Base-by-base conservation (phyloP, 2,113 vertebrate species). In the Oreochromis niloticus region DNA sequence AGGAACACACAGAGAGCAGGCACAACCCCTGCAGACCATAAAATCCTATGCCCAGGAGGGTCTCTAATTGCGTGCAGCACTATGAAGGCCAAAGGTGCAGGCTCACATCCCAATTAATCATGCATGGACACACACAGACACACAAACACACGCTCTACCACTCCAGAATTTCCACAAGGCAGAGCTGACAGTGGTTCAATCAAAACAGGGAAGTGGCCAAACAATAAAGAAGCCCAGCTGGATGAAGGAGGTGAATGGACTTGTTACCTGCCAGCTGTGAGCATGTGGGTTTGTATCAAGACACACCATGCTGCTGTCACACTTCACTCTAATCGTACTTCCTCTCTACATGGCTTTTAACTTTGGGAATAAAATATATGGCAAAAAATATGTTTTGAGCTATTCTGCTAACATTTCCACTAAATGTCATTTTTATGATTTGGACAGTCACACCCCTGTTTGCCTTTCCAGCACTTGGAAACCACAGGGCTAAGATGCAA, bases 1-100 rank as follows among this genome's bases (percentile, higher is more conserved):
- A 61, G 88, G 92, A 94, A 95, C 94, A 94, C 95, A 95, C 93
- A 94, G 90, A 75, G 85, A 86, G 92, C 87, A 84, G 81, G 89
- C 84, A 36, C 83, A 89, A 61, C 55, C 80, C 81, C 78, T 88
- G 66, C n/a, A 81, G 89, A 83, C 85, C 55, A 79, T 95, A 94
- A 95, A 96, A 91, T 80, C 66, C 57, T 17, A 34, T 80, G 85
- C 85, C 91, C 91, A 57, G 54, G 85, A 93, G 91, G 88, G 84
- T 86, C 83, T 94, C 43, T 92, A 92, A 93, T 91, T 91, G 92
- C 85, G 4, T 48, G 6, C 83, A 88, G 87, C 85, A 81, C 63
- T 73, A 66, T 56, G 86, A 86, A 94, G 91, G 92, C 91, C 90
- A 92, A 90, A 90, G 73, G 78, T 54, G 36, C 17, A 6, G 79